These are phyloP conservation scores for Therioaphis trifolii DNA, from an alignment of 2,888 invertebrate genomes.

Conservation along the genomic window DNA sequence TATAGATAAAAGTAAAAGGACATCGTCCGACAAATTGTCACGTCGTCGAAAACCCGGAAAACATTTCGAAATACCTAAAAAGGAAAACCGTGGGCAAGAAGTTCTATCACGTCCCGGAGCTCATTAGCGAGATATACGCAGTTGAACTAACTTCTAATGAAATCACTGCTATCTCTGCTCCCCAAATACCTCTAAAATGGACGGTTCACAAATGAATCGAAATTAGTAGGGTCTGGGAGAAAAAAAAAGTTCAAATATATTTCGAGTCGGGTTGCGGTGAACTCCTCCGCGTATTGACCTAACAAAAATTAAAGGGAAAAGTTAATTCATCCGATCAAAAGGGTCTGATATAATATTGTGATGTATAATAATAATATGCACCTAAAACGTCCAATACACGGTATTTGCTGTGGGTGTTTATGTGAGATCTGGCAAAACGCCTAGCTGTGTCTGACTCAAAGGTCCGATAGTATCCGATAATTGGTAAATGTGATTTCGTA, in stretches of 20 bases:
- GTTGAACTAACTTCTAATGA: conserved; percentile 38
- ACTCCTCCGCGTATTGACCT: too few species aligned
- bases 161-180: not conserved
- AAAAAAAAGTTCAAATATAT: conserved; percentile 17
- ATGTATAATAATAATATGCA: too few species aligned
- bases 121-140: conserved; percentile 35
- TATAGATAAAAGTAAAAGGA: conserved; percentile 1
- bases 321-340: too few species aligned
- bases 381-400: too few species aligned
- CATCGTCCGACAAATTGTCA: not conserved
- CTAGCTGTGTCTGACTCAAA: too few species aligned
- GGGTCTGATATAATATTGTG: too few species aligned
- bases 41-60: not conserved
- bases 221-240: conserved; percentile 18
- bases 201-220: conserved; percentile 7
- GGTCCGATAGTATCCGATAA: too few species aligned
- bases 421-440: too few species aligned
- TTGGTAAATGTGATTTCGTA: too few species aligned
- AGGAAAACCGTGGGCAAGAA: not conserved
- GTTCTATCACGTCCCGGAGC: conserved; percentile 38
- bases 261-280: not conserved
- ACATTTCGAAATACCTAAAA: not conserved
- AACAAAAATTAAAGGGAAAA: too few species aligned
- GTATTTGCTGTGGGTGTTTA: too few species aligned
- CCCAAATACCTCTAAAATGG: not conserved